Conservation (phyloP, 2,113 vertebrate genomes). For the Apteryx owenii region DNA sequence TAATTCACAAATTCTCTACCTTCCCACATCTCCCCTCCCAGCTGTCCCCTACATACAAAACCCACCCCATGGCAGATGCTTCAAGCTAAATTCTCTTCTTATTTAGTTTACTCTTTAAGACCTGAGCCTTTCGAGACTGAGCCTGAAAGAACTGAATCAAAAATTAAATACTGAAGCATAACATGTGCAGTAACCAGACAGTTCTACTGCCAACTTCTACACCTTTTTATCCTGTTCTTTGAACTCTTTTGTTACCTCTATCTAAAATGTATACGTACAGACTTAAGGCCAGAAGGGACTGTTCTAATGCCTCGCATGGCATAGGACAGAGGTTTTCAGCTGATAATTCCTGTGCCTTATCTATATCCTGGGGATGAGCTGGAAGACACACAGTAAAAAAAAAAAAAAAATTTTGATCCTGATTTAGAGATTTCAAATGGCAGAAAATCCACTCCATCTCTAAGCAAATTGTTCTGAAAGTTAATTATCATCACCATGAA, state of each 20-base stretch:
- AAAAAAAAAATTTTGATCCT: not conserved
- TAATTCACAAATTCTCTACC: not conserved
- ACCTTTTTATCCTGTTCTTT: not conserved
- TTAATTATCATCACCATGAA: constrained; percentile 8
- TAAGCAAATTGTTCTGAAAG: constrained; percentile 32
- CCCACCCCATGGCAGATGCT: not conserved
- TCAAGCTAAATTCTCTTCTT: not conserved
- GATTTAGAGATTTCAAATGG: constrained; percentile 24
- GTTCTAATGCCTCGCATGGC: not conserved
- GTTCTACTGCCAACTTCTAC: not conserved
- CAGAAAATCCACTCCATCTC: constrained; percentile 14
- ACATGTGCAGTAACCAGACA: not conserved
- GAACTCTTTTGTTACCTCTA: not conserved
- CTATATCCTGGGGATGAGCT: not conserved
- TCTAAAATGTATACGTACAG: not conserved
- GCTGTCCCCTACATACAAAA: not conserved
- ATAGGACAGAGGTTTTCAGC: not conserved
- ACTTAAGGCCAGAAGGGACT: not conserved
- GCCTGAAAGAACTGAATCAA: not conserved
- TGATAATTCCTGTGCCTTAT: not conserved
- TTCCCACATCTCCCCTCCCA: not conserved
- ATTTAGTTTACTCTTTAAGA: not conserved
- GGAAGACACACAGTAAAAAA: not conserved
- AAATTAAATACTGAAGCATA: not conserved
- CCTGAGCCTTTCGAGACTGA: not conserved